phyloP scores from a whole-genome alignment of 2,113 vertebrate species.

The Picathartes gymnocephalus region DNA sequence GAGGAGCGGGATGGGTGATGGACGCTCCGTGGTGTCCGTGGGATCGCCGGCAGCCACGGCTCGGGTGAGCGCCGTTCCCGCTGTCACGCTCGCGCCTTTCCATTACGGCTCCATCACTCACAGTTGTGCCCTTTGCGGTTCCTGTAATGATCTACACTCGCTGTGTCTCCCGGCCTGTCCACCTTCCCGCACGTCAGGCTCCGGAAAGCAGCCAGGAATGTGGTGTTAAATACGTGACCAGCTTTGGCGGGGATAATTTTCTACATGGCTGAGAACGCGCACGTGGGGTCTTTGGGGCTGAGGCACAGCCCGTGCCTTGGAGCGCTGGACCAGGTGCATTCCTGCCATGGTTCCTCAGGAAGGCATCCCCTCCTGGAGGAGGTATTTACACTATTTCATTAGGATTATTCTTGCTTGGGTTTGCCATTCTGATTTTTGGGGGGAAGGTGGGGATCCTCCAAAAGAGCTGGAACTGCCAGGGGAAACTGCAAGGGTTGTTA shows the following conservation, averaged over 20 bases:
- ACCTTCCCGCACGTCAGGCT: neutral
- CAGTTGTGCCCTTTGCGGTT: neutral
- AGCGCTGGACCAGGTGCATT: neutral
- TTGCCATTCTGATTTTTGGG: neutral
- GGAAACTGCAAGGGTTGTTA: neutral
- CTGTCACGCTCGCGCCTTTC: neutral
- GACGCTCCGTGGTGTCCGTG: neutral
- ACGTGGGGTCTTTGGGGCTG: neutral
- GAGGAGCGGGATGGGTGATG: neutral
- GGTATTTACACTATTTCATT: accelerated
- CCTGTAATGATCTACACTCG: neutral
- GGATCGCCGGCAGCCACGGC: neutral
- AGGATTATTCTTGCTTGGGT: neutral
- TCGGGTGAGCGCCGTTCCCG: neutral
- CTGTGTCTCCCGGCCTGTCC: neutral
- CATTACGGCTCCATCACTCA: constrained; percentile 3
- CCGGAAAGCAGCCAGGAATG: neutral
- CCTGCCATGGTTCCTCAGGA: neutral
- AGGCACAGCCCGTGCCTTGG: neutral
- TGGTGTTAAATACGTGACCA: neutral
- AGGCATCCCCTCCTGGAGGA: neutral
- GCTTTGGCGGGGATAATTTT: neutral
- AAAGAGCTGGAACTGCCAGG: neutral
- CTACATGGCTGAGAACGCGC: neutral
- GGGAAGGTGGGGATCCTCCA: accelerated